phyloP scores from a whole-genome alignment of 2,113 vertebrate genomes.

The Xiphias gladius region DNA sequence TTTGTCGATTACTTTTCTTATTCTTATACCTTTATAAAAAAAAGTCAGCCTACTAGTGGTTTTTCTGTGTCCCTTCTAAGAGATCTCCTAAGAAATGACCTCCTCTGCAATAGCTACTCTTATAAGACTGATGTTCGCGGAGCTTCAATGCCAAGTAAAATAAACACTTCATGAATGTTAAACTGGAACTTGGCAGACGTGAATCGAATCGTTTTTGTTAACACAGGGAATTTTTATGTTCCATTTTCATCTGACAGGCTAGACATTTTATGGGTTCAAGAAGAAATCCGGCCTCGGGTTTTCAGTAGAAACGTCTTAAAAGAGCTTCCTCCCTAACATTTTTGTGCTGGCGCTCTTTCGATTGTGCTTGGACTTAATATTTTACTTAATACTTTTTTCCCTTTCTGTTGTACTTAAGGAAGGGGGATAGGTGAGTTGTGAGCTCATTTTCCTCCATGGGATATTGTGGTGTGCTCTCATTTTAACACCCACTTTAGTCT shows the following conservation, averaged over 20 bases:
- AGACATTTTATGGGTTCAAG: conserved; percentile 79
- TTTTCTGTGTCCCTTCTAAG: conserved; percentile 56
- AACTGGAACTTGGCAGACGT: conserved; percentile 79
- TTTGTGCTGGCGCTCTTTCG: not conserved
- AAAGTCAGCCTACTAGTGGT: conserved; percentile 24
- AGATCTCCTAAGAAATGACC: conserved; percentile 72
- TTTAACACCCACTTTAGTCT: conserved; percentile 75
- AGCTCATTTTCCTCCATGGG: conserved; percentile 46
- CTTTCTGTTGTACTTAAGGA: not conserved
- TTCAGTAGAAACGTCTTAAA: conserved; percentile 62
- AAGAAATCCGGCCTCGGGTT: conserved; percentile 70
- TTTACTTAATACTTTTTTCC: not conserved
- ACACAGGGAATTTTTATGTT: conserved; percentile 80
- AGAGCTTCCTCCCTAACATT: conserved; percentile 36
- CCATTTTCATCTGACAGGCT: conserved; percentile 81
- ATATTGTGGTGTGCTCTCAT: conserved; percentile 60
- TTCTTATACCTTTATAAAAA: conserved; percentile 10
- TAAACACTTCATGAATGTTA: conserved; percentile 82
- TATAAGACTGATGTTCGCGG: conserved; percentile 78
- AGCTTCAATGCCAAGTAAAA: conserved; percentile 81
- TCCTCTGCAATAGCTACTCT: conserved; percentile 66
- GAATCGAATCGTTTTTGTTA: conserved; percentile 69
- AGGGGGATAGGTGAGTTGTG: conserved; percentile 5
- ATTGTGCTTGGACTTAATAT: conserved; percentile 15
- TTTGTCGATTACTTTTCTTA: conserved; percentile 60